Base-by-base conservation (phyloP, 2,888 invertebrate species). In the Ichneumoninae sp. region DNA sequence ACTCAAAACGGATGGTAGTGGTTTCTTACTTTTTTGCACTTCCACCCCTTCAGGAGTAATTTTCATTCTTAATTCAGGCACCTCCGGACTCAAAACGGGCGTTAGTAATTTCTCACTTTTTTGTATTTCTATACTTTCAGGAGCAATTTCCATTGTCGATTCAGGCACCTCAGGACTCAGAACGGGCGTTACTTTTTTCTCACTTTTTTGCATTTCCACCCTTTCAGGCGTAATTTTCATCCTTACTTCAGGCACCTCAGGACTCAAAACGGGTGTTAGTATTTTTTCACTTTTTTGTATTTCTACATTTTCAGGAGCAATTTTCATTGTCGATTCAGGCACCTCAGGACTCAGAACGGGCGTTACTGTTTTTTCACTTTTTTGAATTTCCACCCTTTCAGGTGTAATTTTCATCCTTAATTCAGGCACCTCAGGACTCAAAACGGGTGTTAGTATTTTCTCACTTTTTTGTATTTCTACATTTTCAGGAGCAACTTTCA, bases 401-500 rank as follows among this genome's bases (percentile, higher is more conserved):
- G 52, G 52, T 0, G n/a, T 0, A 22, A 54, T 7, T 54, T 54
- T 54, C 7, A 19, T 54, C 1, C 0, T n/a, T 0, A 8, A 19
- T 19, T 71, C 50, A 13, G 7, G 54, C n/a, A 57, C 36, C 19
- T 40, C 68, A 30, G 69, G 54, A 79, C 75, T 83, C 19, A 54
- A 1, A 54, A 6, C 52, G 19, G 52, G 19, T 8, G 52, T 54
- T 54, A 7, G 0, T 19, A 1, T 19, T n/a, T 0, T 54, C 0
- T 19, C 52, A 54, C 7, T 54, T 74, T 74, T 30, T 5, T n/a
- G 1, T 10, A 30, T 10, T 8, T 52, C 19, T 8, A 52, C 5
- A 0, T 0, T 0, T 19, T 52, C 52, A 19, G 52, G 52, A 7
- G 8, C 0, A 10, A 40, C 10, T 40, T 52, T 5, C 19, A 52